Percentiles rank a stretch among this genome's conserved stretches.
These are phyloP conservation scores for Serinus canaria DNA, from an alignment of 2,113 vertebrate genomes.

Conservation along the genomic window DNA sequence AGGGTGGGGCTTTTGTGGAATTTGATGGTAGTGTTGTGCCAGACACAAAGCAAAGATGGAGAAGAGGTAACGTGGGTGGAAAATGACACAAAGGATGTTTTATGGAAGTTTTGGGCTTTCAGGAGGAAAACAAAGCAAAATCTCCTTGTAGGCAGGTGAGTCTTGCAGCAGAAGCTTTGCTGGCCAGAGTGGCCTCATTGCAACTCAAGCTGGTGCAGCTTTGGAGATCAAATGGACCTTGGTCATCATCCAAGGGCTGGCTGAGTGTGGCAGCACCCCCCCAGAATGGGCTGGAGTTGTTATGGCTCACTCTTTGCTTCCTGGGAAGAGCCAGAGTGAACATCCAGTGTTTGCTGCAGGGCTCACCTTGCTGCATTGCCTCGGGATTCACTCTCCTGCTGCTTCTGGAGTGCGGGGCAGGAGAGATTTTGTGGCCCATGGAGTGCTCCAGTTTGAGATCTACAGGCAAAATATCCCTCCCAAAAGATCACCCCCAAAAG, in stretches of 20 bases:
- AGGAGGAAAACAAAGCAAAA: neutral
- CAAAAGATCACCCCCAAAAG: neutral
- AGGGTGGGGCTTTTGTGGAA: neutral
- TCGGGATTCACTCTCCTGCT: neutral
- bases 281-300: neutral
- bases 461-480: neutral
- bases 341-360: neutral
- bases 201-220: neutral
- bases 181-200: neutral
- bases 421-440: neutral
- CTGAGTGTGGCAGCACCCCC: neutral
- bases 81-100: neutral
- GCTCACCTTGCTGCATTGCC: neutral
- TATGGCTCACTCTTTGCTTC: neutral
- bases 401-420: neutral
- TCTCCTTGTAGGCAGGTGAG: rapidly evolving
- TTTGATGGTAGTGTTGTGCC: neutral
- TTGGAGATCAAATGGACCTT: neutral
- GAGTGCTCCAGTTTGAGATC: neutral
- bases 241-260: neutral
- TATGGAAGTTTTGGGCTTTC: neutral
- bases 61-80: neutral
- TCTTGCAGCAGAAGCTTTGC: neutral
- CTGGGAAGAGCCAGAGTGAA: neutral
- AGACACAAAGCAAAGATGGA: neutral